Percentiles rank a stretch among this genome's conserved stretches.
phyloP scores from a whole-genome alignment of 2,888 invertebrate species.

The Drosophila multiciliata region DNA sequence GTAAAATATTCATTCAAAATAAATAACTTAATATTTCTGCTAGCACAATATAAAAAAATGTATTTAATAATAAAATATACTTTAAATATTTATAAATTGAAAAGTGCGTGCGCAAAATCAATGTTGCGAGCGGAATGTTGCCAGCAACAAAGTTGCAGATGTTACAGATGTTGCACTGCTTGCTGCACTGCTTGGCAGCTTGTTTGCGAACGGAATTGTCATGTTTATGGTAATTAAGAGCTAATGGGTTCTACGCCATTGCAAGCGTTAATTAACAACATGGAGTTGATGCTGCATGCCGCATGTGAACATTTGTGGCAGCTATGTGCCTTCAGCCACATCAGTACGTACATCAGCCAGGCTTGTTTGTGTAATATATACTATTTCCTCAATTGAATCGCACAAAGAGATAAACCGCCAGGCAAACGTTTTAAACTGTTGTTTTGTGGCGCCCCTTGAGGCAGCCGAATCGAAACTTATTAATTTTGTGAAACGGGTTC shows the following conservation, averaged over 20 bases:
- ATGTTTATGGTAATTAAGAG: constrained; percentile 80
- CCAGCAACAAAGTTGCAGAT: neutral
- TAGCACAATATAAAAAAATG: neutral
- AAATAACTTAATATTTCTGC: neutral
- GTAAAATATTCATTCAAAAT: neutral
- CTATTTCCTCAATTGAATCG: constrained; percentile 75
- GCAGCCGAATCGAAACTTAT: constrained; percentile 74
- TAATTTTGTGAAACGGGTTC: constrained; percentile 69
- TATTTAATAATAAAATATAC: neutral
- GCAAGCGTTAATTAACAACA: constrained; percentile 74
- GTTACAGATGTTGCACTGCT: constrained; percentile 16
- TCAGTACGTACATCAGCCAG: neutral
- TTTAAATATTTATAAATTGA: neutral
- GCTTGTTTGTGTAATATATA: constrained; percentile 36
- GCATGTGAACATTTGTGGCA: constrained; percentile 34
- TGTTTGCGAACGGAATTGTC: constrained; percentile 68
- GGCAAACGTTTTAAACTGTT: constrained; percentile 6
- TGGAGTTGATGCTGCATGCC: constrained; percentile 50
- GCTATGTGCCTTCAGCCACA: constrained; percentile 17
- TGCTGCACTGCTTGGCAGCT: constrained; percentile 49
- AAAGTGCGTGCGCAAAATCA: neutral
- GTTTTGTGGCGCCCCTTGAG: constrained; percentile 43
- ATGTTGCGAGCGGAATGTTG: constrained; percentile 34
- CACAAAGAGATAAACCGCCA: constrained; percentile 57
- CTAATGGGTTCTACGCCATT: constrained; percentile 80